Conservation (phyloP, 2,888 invertebrate genomes). For the Temnothorax unifasciatus region DNA sequence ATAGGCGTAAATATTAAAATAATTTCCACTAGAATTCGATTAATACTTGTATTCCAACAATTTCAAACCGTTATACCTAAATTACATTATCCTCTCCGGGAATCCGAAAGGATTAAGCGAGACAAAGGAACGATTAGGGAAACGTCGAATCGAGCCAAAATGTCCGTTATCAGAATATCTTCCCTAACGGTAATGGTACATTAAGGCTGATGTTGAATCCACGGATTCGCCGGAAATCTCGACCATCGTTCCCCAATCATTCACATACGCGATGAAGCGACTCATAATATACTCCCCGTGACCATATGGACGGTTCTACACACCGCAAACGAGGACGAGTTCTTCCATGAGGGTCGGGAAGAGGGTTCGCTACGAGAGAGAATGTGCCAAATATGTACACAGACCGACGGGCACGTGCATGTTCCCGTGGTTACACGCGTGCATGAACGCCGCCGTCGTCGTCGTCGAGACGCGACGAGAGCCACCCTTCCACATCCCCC, state of each 20-base stretch:
- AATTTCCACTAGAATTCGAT: neutral
- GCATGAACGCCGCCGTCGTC: neutral
- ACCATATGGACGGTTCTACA: slow-evolving; percentile 17
- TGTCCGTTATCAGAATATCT: neutral
- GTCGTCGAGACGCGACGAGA: slow-evolving; percentile 17
- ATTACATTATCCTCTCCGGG: too few relatives aligned
- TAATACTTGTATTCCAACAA: neutral
- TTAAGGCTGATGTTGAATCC: neutral
- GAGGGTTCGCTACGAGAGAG: slow-evolving; percentile 16
- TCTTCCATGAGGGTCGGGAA: slow-evolving; percentile 13
- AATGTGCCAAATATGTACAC: slow-evolving; percentile 56
- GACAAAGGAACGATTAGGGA: neutral
- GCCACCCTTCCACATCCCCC: slow-evolving; percentile 31
- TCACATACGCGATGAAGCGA: slow-evolving; percentile 31
- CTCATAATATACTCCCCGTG: slow-evolving; percentile 11
- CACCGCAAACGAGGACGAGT: slow-evolving; percentile 48
- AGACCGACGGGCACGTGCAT: slow-evolving; percentile 34
- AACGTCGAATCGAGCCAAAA: neutral
- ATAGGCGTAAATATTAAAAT: neutral
- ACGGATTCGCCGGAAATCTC: neutral
- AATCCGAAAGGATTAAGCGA: neutral
- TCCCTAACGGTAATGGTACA: neutral
- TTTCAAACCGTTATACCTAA: neutral
- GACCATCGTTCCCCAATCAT: neutral
- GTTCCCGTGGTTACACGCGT: slow-evolving; percentile 29